Conservation (phyloP, 1,140 invertebrate species). For the Cherax quadricarinatus region DNA sequence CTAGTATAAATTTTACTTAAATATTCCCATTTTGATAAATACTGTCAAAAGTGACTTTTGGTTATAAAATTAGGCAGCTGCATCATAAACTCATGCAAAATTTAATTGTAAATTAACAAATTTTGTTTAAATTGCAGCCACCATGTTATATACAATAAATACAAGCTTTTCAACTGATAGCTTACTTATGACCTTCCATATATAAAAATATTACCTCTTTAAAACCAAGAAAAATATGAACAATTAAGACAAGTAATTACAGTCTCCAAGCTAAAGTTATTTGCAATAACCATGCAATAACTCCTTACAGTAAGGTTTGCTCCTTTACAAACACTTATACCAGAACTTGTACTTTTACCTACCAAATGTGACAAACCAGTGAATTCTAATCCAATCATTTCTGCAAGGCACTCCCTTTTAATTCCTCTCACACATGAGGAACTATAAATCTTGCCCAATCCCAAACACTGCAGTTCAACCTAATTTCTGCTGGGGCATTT, state of each 20-base stretch:
- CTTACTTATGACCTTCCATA: not conserved
- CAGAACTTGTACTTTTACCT: constrained; percentile 33
- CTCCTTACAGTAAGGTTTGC: not conserved
- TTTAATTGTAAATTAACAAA: not conserved
- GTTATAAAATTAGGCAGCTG: constrained; percentile 1
- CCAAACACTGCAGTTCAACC: not conserved
- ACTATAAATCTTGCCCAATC: not conserved
- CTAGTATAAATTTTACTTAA: not conserved
- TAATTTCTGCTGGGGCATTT: not conserved
- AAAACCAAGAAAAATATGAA: constrained; percentile 29
- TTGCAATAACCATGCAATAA: not conserved
- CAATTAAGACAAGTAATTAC: constrained; percentile 4
- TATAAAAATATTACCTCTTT: constrained; percentile 7
- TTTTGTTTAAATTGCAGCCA: not conserved
- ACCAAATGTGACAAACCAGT: constrained; percentile 10
- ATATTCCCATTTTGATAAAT: not conserved
- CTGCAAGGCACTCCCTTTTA: not conserved
- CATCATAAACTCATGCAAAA: not conserved
- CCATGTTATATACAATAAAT: not conserved
- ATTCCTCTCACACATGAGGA: not conserved
- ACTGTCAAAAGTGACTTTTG: not conserved
- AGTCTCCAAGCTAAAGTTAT: not conserved
- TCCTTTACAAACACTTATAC: not conserved
- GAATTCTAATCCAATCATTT: not conserved
- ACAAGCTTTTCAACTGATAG: not conserved